Evolutionary conservation across 37 sponge, comb jelly and placozoan species (phyloP), one percentile per base, ranked within the genome.

Genomic region (Aplysina aerophoba): DNA sequence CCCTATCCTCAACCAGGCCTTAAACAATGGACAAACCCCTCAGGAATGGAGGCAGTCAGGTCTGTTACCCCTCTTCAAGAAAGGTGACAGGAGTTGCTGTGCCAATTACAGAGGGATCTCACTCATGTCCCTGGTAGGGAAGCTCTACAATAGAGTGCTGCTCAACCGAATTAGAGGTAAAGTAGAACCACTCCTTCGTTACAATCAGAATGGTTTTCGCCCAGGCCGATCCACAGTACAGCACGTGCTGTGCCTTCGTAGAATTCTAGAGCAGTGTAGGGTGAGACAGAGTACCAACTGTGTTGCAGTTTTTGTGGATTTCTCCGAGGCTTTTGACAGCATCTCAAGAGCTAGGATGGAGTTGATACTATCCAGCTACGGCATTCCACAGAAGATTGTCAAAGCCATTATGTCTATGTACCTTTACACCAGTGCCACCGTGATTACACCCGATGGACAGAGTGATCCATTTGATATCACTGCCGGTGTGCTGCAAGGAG

Each of bases 101-200:
- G 15, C 31, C 31, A 68, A 68, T 24, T 68, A 68, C 72, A 68
- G 72, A 27, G 72, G 72, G 19, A 68, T 68, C 72, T 68, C 72
- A 15, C 72, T 68, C 33, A 68, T 27, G 25, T 68, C 72, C 20
- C 31, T 68, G 72, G 72, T 27, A 20, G 15, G 19, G 54, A 75
- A 36, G 79, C 25, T 27, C 19, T 27, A n/a, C n/a, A n/a, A n/a
- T n/a, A n/a, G n/a, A n/a, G n/a, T n/a, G n/a, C n/a, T n/a, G n/a
- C n/a, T n/a, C 33, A 68, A 68, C 72, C 72, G 72, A 24, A 28
- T 68, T n/a, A 22, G 25, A 27, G 31, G 31, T 15, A 15, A 68
- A 22, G 72, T 68, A 15, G 72, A 68, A 27, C 72, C 72, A 68
- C 72, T 68, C 33, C n/a, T n/a, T n/a, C n/a, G n/a, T n/a, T n/a